A percentile compares a stretch with the other conserved stretches of the same genome.
Conservation (phyloP, 1,140 invertebrate genomes). For the Latrodectus geometricus region DNA sequence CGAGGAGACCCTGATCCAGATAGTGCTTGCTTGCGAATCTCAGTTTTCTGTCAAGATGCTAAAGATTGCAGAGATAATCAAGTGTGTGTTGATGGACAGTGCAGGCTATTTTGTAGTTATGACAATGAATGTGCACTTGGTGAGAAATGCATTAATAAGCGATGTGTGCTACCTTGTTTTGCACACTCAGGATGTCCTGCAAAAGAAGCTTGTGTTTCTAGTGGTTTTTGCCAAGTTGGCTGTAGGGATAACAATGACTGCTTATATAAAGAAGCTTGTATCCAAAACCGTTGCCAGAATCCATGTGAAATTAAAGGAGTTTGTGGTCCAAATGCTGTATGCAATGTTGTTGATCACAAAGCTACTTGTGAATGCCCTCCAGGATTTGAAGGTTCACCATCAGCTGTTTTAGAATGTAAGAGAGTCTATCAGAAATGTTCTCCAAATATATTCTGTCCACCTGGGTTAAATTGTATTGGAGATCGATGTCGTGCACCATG, state of each 20-base stretch:
- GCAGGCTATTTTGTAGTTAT: constrained; percentile 82
- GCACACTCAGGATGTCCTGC: constrained; percentile 83
- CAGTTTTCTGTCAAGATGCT: constrained; percentile 77
- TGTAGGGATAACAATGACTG: constrained; percentile 80
- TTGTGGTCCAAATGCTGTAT: constrained; percentile 87
- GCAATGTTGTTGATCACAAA: constrained; percentile 76
- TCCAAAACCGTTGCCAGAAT: constrained; percentile 85
- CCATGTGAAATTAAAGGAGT: constrained; percentile 81
- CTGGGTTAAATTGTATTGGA: constrained; percentile 63
- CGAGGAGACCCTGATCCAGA: constrained; percentile 74
- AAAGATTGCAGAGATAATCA: constrained; percentile 80
- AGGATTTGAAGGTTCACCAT: constrained; percentile 87
- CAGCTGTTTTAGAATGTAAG: constrained; percentile 88
- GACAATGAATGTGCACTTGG: constrained; percentile 82
- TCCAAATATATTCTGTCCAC: constrained; percentile 65
- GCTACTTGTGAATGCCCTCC: constrained; percentile 79
- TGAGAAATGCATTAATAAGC: constrained; percentile 82
- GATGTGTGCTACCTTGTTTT: constrained; percentile 77
- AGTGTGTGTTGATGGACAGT: constrained; percentile 84
- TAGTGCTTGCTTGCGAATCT: constrained; percentile 79
- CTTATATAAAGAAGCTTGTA: constrained; percentile 79
- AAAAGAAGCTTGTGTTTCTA: constrained; percentile 81
- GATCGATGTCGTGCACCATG: constrained; percentile 64
- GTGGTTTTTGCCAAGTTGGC: constrained; percentile 82
- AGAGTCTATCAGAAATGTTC: constrained; percentile 76